Percentiles rank a stretch among this genome's conserved stretches.
Conservation (phyloP, 2,797 vertebrate genomes). For the Bufotes viridis region DNA sequence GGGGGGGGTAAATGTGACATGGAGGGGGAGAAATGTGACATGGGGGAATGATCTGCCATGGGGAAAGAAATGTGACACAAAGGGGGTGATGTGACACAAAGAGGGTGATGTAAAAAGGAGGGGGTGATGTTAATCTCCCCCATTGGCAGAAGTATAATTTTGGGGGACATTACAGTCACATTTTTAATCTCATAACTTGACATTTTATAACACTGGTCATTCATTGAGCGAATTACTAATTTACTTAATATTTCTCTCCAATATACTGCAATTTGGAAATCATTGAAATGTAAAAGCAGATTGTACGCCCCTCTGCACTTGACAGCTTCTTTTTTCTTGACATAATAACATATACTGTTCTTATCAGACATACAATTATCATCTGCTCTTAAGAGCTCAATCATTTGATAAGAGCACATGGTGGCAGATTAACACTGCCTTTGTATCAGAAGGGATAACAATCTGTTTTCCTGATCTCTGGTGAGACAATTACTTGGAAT, state of each 20-base stretch:
- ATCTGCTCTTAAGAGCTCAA: conserved; percentile 55
- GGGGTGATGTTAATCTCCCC: too few relatives aligned
- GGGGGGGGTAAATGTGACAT: too few relatives aligned
- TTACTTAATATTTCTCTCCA: background rate
- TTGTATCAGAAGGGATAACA: conserved; percentile 40
- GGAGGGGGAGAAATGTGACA: too few relatives aligned
- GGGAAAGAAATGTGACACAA: too few relatives aligned
- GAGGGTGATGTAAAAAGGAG: too few relatives aligned
- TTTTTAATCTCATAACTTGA: background rate
- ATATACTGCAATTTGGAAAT: background rate
- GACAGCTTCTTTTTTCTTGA: conserved; percentile 32
- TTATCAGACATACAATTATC: conserved; percentile 55
- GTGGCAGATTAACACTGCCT: conserved; percentile 55
- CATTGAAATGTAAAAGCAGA: background rate
- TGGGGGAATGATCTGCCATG: too few relatives aligned
- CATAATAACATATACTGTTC: conserved; percentile 43
- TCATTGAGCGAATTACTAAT: background rate
- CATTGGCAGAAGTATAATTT: too few relatives aligned
- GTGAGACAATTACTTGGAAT: conserved; percentile 44
- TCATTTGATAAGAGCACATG: conserved; percentile 62
- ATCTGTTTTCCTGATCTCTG: conserved; percentile 17
- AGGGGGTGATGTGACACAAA: too few relatives aligned
- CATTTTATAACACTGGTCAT: background rate
- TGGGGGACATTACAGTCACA: background rate
- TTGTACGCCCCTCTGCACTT: background rate